Evolutionary conservation across 2,888 invertebrate genomes (phyloP).

Genomic region (Coecobrya sp.): DNA sequence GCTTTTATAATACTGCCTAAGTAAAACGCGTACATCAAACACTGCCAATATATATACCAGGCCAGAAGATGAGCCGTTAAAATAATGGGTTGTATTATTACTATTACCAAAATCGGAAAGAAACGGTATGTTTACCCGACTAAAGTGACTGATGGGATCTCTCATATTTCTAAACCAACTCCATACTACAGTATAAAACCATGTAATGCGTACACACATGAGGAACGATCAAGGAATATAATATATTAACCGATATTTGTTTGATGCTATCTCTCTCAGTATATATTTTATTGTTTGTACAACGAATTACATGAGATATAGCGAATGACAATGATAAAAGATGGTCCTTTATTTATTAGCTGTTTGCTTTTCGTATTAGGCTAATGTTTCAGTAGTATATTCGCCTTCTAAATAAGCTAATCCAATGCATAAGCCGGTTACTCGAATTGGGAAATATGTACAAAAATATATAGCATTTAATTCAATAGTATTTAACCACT

Average conservation of each 20-base stretch:
- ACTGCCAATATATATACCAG: neutral
- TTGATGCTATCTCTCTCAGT: slow-evolving; percentile 19
- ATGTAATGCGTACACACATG: neutral
- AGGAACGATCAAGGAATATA: neutral
- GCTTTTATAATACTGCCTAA: neutral
- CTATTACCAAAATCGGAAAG: slow-evolving; percentile 19
- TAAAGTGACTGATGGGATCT: slow-evolving; percentile 14
- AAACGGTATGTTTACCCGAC: neutral
- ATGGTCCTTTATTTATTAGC: slow-evolving; percentile 38
- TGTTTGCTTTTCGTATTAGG: neutral
- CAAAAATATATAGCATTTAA: no score
- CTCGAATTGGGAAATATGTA: neutral
- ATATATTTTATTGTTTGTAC: slow-evolving; percentile 28
- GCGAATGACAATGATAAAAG: neutral
- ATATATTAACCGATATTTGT: neutral
- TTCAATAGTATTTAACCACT: neutral
- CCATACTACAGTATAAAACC: neutral
- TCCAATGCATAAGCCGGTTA: neutral
- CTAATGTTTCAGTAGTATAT: slow-evolving; percentile 12
- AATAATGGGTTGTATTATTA: slow-evolving; percentile 10
- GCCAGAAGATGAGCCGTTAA: neutral
- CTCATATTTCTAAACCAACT: slow-evolving; percentile 16
- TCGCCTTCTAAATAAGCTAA: neutral
- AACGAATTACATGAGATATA: slow-evolving; percentile 8
- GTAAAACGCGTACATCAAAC: neutral